Evolutionary conservation across 2,797 vertebrate species (phyloP), one percentile per base, ranked within the genome.

Genomic region (Enteromius viviparus): DNA sequence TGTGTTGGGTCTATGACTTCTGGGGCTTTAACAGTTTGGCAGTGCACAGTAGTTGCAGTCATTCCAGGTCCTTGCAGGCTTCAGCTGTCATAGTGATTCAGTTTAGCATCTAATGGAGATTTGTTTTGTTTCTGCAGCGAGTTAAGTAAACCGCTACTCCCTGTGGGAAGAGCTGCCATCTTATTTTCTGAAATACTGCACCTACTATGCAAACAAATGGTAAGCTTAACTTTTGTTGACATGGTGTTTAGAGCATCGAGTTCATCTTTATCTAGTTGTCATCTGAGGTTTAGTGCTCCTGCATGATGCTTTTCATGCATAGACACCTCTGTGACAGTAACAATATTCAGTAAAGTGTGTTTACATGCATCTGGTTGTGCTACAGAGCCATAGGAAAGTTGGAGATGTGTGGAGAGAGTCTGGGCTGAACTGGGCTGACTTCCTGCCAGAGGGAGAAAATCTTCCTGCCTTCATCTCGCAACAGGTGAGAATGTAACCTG

Each of bases 191-290:
- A 99, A 97, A 97, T 99, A 93, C 94, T 99, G 95, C 97, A 98
- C 96, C 95, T 98, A 96, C 97, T 99, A 97, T 99, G 98, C 97
- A 99, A 98, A 96, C 97, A 98, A 95, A 98, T 96, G 98, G 98
- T 99, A 89, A 96, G 95, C 40, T 69, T 21, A 70, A 69, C 51
- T 42, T 69, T 55, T 51, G 70, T 75, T 11, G 45, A 26, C 42
- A 11, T 65, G 11, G n/a, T 71, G 80, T 84, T 58, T 69, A 74
- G 53, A 0, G n/a, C 55, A 19, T 45, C 26, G 47, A 34, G 47
- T 40, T 69, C 60, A 66, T 68, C 51, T 70, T 49, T 32, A 58
- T 40, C 49, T 40, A 21, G 49, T 69, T 26, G 68, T 45, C 66
- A 60, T 60, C 23, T 21, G 23, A 32, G 40, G 55, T 34, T 69